Evolutionary conservation across 92 coral and sea anemone species (phyloP), one percentile per base, ranked within the genome.

Genomic region (Porites evermanni): DNA sequence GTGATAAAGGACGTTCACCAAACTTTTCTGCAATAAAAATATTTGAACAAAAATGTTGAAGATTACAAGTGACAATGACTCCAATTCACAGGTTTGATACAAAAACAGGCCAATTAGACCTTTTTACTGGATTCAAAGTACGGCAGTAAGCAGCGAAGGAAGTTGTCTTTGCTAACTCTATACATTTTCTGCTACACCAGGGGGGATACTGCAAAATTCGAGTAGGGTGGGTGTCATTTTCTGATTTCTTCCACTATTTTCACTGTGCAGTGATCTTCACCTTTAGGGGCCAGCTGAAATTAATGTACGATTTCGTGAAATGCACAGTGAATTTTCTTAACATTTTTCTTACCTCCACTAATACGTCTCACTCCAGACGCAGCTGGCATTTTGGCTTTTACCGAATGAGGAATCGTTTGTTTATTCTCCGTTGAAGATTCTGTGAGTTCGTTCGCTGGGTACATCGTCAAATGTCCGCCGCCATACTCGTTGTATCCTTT

Each of bases 351-450:
- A 74, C 87, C 91, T 65, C 81, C 84, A n/a, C 84, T 78, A 52
- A 54, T 17, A 67, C 73, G 83, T 23, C 89, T 70, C 38, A 9
- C 78, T 19, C 19, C 85, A 69, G 84, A 86, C 29, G 89, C 58
- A 29, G 64, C 78, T 69, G 89, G 77, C 44, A 70, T 72, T 70
- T 47, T 63, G 20, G 84, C 72, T 38, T 44, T 44, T 23, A 68
- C 38, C 7, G 79, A 64, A 64, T 64, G 52, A 56, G 26, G 79
- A 79, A 78, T 70, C 53, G 75, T 70, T 53, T 51, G 72, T 79
- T 54, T 44, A 17, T n/a, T 53, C 17, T 7, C 3, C 12, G 52
- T 51, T 50, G 60, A 0, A 12, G 78, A 23, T 83, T 20, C 60
- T 51, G 12, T 44, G 24, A 58, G 72, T 19, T 29, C 83, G 69